Evolutionary conservation across 2,888 invertebrate species (phyloP).

Genomic region (Campoletis raptor): DNA sequence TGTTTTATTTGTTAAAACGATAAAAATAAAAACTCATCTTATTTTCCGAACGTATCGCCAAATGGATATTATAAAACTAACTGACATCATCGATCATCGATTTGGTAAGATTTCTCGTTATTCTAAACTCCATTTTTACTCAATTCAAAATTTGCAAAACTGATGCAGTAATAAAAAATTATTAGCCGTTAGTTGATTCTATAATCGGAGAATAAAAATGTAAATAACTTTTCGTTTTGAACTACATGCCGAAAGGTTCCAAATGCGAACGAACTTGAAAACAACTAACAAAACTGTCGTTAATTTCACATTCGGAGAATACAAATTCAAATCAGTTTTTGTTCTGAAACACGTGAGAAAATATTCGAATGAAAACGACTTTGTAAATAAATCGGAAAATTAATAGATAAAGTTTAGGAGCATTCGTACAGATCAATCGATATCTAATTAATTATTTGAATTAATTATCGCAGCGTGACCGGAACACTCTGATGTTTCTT

Average conservation of each 20-base stretch:
- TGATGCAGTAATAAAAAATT: not conserved
- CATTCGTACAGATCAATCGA: not conserved
- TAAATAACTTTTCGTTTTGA: not conserved
- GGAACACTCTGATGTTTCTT: slow-evolving; percentile 23
- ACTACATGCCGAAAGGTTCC: not conserved
- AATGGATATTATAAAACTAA: slow-evolving; percentile 35
- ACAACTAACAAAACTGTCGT: not conserved
- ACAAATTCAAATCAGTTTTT: not conserved
- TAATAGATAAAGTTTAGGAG: not conserved
- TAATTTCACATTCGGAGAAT: not conserved
- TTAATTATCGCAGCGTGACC: not conserved
- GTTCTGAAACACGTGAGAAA: not conserved
- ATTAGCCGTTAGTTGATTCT: not conserved
- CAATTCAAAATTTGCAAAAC: not conserved
- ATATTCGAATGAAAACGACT: not conserved
- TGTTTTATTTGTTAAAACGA: not conserved
- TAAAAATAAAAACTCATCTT: not conserved
- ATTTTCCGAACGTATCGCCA: not conserved
- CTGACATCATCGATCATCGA: not conserved
- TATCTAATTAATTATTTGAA: not conserved
- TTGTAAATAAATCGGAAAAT: not conserved
- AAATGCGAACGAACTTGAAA: not conserved
- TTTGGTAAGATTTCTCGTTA: slow-evolving; percentile 26
- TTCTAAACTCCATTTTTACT: not conserved
- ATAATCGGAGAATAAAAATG: not conserved